Percentiles rank a stretch among this genome's conserved stretches.
These are phyloP conservation scores for Palythoa caribaeorum DNA, from an alignment of 92 coral and sea anemone genomes.

Conservation along the genomic window DNA sequence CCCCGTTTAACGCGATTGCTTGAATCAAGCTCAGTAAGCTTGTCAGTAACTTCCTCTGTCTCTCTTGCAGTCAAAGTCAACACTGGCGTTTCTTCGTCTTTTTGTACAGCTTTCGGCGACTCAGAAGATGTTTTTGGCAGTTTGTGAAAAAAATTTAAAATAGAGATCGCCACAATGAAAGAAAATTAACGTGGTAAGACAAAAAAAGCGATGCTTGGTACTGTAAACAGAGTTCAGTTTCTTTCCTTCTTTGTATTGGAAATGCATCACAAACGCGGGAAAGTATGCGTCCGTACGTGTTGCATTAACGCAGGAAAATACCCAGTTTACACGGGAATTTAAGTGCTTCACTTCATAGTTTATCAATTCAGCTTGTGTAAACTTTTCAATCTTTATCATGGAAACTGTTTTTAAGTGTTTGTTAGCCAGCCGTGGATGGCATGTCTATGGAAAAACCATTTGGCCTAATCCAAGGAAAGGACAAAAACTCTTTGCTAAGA, in stretches of 20 bases:
- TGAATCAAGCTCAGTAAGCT: constrained; percentile 50
- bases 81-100: constrained; percentile 20
- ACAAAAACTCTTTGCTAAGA: constrained; percentile 38
- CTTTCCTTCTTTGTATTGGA: constrained; percentile 23
- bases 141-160: constrained; percentile 48
- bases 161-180: constrained; percentile 30
- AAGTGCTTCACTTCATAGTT: not conserved
- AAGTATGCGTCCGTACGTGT: constrained; percentile 9
- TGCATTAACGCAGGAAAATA: constrained; percentile 10
- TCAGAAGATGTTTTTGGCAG: constrained; percentile 44
- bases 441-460: constrained; percentile 12
- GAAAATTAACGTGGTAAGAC: not conserved
- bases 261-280: constrained; percentile 24
- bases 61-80: constrained; percentile 53
- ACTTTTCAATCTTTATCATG: constrained; percentile 14
- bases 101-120: constrained; percentile 41
- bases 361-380: constrained; percentile 18
- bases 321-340: not conserved
- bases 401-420: constrained; percentile 32
- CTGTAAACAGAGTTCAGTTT: constrained; percentile 15
- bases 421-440: constrained; percentile 43
- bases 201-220: not conserved
- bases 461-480: constrained; percentile 43
- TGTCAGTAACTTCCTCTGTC: constrained; percentile 43
- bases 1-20: constrained; percentile 48